Evolutionary conservation across 2,888 invertebrate species (phyloP).

Genomic region (Hoplodrina blanda): DNA sequence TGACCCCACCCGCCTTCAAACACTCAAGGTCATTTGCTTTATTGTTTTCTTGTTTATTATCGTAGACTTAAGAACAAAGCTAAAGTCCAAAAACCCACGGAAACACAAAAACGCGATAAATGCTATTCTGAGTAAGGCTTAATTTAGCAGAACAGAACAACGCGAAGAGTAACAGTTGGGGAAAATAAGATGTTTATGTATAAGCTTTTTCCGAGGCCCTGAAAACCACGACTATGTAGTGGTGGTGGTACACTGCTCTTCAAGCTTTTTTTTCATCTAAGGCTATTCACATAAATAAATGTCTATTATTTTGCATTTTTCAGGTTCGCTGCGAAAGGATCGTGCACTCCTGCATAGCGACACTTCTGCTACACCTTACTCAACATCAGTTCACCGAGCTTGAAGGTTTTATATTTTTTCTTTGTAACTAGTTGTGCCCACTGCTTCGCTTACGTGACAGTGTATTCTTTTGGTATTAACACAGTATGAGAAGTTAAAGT

Average conservation of each 20-base stretch:
- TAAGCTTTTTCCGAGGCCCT: no score
- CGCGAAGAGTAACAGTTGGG: no score
- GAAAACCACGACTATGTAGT: no score
- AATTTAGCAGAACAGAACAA: no score
- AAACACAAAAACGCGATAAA: no score
- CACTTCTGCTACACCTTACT: slow-evolving; percentile 94
- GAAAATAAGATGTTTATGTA: no score
- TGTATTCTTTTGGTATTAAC: background rate
- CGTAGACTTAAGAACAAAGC: no score
- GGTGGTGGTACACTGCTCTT: no score
- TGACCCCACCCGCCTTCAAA: slow-evolving; percentile 94
- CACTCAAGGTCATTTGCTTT: slow-evolving; percentile 87
- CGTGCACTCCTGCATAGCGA: slow-evolving; percentile 95
- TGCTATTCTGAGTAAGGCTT: no score
- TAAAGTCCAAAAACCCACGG: no score
- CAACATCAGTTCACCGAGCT: slow-evolving; percentile 96
- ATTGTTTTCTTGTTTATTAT: background rate
- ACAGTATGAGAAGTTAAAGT: no score
- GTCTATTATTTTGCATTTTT: slow-evolving; percentile 31
- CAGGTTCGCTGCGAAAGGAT: slow-evolving; percentile 93
- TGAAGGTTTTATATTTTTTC: slow-evolving; percentile 91
- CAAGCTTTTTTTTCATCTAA: background rate
- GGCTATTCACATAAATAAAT: background rate
- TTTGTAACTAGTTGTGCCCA: background rate
- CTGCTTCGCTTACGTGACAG: no score